Conservation (phyloP, 2,113 vertebrate genomes). For the Sturnira hondurensis region DNA sequence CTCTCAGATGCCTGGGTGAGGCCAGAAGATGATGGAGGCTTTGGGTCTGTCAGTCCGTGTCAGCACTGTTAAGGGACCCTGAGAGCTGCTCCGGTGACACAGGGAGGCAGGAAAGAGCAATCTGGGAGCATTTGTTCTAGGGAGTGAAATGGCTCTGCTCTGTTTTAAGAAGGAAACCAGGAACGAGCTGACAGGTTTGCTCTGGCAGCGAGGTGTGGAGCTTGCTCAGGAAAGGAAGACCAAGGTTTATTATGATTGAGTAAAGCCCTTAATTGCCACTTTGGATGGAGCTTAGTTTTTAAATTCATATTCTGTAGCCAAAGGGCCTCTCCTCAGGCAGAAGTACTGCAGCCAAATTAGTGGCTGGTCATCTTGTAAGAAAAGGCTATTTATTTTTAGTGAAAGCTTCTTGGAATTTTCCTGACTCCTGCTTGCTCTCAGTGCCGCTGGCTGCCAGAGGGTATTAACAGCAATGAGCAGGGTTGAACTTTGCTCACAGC, state of each 20-base stretch:
- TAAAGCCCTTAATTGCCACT: slow-evolving; percentile 72
- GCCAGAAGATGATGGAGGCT: background rate
- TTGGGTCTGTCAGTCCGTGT: background rate
- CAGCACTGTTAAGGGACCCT: background rate
- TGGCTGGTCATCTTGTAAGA: slow-evolving; percentile 66
- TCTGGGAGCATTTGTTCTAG: background rate
- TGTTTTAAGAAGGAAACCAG: slow-evolving; percentile 73
- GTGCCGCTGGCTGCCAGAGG: slow-evolving; percentile 6
- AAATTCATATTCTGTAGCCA: slow-evolving; percentile 61
- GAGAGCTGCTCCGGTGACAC: background rate
- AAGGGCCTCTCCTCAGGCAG: slow-evolving; percentile 48
- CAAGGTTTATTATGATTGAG: slow-evolving; percentile 71
- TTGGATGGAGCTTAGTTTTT: slow-evolving; percentile 53
- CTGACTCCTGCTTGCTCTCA: slow-evolving; percentile 46
- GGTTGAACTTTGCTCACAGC: background rate
- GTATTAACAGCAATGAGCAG: background rate
- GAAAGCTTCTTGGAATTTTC: slow-evolving; percentile 61
- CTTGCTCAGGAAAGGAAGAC: slow-evolving; percentile 58
- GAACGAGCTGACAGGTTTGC: slow-evolving; percentile 71
- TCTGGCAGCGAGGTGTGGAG: slow-evolving; percentile 64
- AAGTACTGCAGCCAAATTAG: slow-evolving; percentile 62
- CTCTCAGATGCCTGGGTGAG: background rate
- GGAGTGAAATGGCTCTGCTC: background rate
- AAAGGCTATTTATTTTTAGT: slow-evolving; percentile 69
- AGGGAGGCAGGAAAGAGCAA: background rate